Percentiles rank a stretch among this genome's conserved stretches.
phyloP scores from a whole-genome alignment of 2,797 vertebrate genomes.

The Syngnathus acus region DNA sequence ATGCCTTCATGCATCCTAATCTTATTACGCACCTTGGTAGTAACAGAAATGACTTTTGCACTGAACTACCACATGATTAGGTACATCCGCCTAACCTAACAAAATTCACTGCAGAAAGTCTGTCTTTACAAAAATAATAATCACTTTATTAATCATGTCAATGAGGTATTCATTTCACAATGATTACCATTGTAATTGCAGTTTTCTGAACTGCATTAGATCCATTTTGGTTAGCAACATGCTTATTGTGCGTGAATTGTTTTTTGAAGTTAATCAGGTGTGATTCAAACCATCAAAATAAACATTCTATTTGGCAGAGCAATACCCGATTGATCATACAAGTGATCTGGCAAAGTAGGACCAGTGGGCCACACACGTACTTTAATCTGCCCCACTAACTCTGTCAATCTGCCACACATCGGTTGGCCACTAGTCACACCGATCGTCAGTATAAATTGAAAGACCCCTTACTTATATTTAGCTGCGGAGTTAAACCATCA shows the following conservation, averaged over 20 bases:
- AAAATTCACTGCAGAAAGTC: too few species aligned
- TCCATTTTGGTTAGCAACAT: neutral
- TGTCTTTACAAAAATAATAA: neutral
- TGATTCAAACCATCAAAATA: neutral
- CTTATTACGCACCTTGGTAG: constrained; percentile 51
- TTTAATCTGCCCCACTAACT: too few species aligned
- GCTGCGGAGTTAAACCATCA: neutral
- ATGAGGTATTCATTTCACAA: too few species aligned
- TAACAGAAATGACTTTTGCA: constrained; percentile 18
- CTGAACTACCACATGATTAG: neutral
- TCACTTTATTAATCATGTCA: too few species aligned
- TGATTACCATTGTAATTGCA: too few species aligned
- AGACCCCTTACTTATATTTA: neutral
- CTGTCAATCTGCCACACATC: too few species aligned
- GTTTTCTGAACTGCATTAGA: too few species aligned
- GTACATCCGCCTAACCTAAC: too few species aligned
- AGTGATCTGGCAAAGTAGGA: neutral
- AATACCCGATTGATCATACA: neutral
- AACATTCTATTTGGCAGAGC: neutral
- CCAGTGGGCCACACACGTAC: too few species aligned
- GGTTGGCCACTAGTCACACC: too few species aligned
- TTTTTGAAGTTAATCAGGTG: neutral
- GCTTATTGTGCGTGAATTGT: neutral
- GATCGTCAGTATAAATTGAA: neutral
- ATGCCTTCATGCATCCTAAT: constrained; percentile 57